Conservation (phyloP, 2,113 vertebrate genomes). For the Tragelaphus strepsiceros region DNA sequence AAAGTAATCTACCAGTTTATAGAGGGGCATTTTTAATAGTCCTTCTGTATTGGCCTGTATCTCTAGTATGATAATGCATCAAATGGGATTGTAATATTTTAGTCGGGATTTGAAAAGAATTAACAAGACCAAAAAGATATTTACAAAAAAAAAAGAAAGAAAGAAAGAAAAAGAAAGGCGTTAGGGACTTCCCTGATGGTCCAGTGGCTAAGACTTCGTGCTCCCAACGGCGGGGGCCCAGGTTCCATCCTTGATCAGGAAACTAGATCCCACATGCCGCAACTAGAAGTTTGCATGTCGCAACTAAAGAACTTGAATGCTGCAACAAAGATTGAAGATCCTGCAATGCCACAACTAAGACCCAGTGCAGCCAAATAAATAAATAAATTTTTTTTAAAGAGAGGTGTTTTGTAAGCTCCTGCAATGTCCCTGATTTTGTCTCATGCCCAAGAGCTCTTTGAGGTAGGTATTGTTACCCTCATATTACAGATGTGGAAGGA, state of each 20-base stretch:
- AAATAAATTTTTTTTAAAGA: neutral
- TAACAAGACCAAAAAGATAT: neutral
- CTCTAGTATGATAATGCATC: neutral
- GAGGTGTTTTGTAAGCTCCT: neutral
- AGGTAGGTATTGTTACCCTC: neutral
- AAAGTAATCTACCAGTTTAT: neutral
- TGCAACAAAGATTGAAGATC: neutral
- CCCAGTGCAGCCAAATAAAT: neutral
- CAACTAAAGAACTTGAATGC: neutral
- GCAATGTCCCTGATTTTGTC: neutral
- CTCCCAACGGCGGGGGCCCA: neutral
- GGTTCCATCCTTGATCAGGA: neutral
- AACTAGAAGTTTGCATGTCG: accelerated
- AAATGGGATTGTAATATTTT: neutral
- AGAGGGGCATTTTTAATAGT: neutral
- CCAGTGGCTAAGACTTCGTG: accelerated
- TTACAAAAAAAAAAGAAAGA: neutral
- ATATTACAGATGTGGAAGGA: neutral
- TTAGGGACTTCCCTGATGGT: neutral
- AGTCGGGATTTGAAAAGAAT: neutral
- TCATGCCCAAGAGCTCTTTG: neutral
- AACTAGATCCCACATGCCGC: neutral
- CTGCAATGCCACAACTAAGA: neutral
- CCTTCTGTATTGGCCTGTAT: neutral
- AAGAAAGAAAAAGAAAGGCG: neutral